phyloP scores from a whole-genome alignment of 2,113 vertebrate genomes.

The Camelus bactrianus region DNA sequence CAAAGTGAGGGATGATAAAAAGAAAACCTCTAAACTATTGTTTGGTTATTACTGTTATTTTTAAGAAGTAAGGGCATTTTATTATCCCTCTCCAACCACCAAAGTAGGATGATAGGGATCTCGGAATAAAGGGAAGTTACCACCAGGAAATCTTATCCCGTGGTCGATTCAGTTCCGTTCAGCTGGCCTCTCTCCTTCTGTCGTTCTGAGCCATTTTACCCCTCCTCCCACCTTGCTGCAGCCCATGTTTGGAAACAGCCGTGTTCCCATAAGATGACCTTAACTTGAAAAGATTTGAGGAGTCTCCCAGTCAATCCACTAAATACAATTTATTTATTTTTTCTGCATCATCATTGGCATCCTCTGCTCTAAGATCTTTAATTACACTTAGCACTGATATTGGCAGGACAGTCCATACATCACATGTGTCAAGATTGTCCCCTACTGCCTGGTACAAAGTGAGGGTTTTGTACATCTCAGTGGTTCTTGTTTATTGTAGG shows the following conservation, averaged over 20 bases:
- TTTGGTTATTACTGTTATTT: background rate
- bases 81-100: background rate
- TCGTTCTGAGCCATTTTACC: background rate
- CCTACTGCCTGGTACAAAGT: background rate
- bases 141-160: background rate
- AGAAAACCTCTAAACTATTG: background rate
- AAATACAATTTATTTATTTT: background rate
- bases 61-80: background rate
- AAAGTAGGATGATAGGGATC: background rate
- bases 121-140: background rate
- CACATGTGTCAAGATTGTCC: background rate
- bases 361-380: slow-evolving; percentile 29
- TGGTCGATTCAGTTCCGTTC: background rate
- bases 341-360: background rate
- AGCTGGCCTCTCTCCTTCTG: background rate
- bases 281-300: background rate
- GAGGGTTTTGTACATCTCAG: slow-evolving; percentile 5
- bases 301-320: background rate
- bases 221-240: background rate
- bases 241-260: background rate
- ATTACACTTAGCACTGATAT: background rate
- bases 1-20: background rate
- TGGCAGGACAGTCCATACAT: background rate
- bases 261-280: background rate
- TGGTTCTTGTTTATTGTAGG: background rate